phyloP scores from a whole-genome alignment of 1,140 invertebrate species.

The Cherax destructor region DNA sequence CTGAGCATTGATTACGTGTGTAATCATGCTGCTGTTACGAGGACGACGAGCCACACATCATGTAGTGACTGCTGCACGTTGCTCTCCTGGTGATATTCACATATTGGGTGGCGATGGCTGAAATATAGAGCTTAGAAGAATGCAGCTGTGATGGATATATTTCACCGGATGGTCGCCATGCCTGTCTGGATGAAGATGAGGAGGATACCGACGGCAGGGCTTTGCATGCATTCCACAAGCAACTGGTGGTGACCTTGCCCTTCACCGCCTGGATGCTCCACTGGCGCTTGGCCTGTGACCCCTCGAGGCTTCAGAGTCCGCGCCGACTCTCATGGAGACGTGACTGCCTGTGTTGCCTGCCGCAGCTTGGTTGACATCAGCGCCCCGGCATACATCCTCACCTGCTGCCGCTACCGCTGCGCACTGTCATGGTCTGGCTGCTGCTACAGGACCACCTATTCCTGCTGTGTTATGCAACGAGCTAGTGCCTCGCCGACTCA shows the following conservation, averaged over 20 bases:
- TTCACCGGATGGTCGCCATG: slow-evolving; percentile 92
- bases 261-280: slow-evolving; percentile 81
- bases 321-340: slow-evolving; percentile 33
- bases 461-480: too few relatives aligned
- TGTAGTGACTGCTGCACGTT: too few relatives aligned
- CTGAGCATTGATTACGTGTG: too few relatives aligned
- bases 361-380: slow-evolving; percentile 70
- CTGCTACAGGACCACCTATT: not conserved
- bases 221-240: slow-evolving; percentile 92
- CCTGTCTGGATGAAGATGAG: slow-evolving; percentile 89
- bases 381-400: slow-evolving; percentile 65
- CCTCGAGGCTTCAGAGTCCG: slow-evolving; percentile 56
- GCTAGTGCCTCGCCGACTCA: too few relatives aligned
- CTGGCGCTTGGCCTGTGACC: slow-evolving; percentile 66
- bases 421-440: not conserved
- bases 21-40: too few relatives aligned
- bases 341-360: slow-evolving; percentile 31
- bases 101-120: too few relatives aligned
- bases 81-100: too few relatives aligned
- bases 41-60: too few relatives aligned
- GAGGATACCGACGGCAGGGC: slow-evolving; percentile 88
- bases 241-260: slow-evolving; percentile 89
- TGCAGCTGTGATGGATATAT: slow-evolving; percentile 22
- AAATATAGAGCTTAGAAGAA: not conserved
- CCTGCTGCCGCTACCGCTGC: not conserved